Evolutionary conservation across 2,113 vertebrate genomes (phyloP), one percentile per base, ranked within the genome.

Genomic region (Dicrurus megarhynchus): DNA sequence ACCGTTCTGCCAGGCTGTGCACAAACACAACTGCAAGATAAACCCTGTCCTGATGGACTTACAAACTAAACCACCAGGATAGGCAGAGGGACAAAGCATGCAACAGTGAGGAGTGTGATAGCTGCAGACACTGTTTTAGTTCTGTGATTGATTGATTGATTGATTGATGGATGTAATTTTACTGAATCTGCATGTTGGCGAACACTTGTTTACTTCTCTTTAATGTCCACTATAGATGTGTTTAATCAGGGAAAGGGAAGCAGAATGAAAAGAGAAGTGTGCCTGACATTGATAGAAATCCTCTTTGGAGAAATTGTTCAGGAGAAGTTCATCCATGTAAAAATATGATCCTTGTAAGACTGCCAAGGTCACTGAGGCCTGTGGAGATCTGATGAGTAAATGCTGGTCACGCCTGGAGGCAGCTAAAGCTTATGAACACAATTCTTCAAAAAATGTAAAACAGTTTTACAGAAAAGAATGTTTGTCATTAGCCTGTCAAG

Each of bases 341-440:
- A 98, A 98, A 97, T 98, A 98, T 88, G 97, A 97, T 97, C 97
- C 96, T 95, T 98, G 97, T 97, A 97, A 97, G 96, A 85, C 96
- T 97, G 98, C 97, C 98, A 98, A 98, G 97, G 97, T 98, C 97
- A 98, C 91, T 46, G 89, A 97, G 97, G 97, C 97, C 97, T 97
- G 71, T 93, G 97, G 96, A 98, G 98, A 98, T 98, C 97, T 96
- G 97, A 97, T 98, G 97, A 98, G 97, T 94, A 96, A 97, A 96
- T 95, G 96, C 96, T 96, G 96, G 96, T 96, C 93, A 91, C 19
- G 95, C 96, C 95, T 95, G 78, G 86, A 96, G 96, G 96, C 89
- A 90, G 95, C 61, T 94, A 79, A 92, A 93, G 86, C 90, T 95
- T 96, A 91, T 96, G 84, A 97, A 95, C 95, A 79, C 85, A 90